Evolutionary conservation across 1,140 invertebrate species (phyloP), one percentile per base, ranked within the genome.

Genomic region (Gerris buenoi): DNA sequence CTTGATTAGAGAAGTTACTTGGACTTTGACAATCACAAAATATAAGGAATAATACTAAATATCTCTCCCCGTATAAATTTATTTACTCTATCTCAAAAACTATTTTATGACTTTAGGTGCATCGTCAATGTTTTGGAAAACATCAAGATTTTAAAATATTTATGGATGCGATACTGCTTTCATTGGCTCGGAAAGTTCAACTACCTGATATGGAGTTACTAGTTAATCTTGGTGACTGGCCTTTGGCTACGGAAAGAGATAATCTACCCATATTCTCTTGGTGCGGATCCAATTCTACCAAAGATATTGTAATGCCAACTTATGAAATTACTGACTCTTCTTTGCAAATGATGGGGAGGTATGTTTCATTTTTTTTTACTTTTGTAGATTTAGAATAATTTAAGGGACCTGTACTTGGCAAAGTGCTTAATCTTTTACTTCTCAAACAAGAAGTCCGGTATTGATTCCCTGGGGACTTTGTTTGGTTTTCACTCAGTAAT

Each of bases 111-210:
- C n/a, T 76, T 74, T 66, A 86, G 85, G 80, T 96, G 72, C 92
- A 90, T 77, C 82, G 93, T 72, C 85, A 87, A 72, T 97, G 94
- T 74, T 93, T 93, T 81, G 95, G 95, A 25, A 85, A 95, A 79
- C 88, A 97, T 80, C 86, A 93, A n/a, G 94, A 91, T 15, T 98
- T 97, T 76, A 93, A 93, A 76, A 94, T 95, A 84, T 98, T 98
- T 79, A 86, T 90, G 76, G 95, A 98, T 80, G 85, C 86, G 63
- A 89, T 95, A 69, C 79, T 98, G 23, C 75, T 93, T 27, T 95
- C 92, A 0, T 74, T 98, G 18, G 76, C 85, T 14, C 80, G 92
- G 70, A 95, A 95, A 83, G 85, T 89, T n/a, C 69, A 78, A 25
- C 76, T 98, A 60, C 92, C 94, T 15, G 88, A 98, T 79, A 77